Evolutionary conservation across 2,888 invertebrate genomes (phyloP).

Genomic region (Cheilosia variabilis): DNA sequence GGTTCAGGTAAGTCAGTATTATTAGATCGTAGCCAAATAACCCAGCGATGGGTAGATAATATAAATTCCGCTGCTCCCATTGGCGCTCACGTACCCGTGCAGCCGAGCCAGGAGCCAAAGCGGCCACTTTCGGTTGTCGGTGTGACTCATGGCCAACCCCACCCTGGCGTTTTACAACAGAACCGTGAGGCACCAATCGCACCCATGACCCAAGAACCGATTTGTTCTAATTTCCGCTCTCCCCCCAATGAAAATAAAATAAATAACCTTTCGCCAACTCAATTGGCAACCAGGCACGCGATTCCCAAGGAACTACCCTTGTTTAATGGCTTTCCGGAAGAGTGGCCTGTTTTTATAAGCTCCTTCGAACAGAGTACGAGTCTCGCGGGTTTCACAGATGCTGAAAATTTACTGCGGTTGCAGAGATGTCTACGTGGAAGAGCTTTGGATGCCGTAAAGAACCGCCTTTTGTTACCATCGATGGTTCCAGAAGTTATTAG

Average conservation of each 20-base stretch:
- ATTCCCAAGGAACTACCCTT: too few species aligned
- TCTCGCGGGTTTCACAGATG: conserved; percentile 12
- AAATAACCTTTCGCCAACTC: too few species aligned
- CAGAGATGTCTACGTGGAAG: conserved; percentile 68
- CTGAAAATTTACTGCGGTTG: conserved; percentile 22
- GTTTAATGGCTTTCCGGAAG: too few species aligned
- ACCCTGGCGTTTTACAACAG: too few species aligned
- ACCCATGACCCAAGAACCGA: too few species aligned
- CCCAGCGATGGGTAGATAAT: neutral
- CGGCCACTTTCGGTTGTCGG: neutral
- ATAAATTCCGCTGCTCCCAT: neutral
- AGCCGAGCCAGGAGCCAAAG: neutral
- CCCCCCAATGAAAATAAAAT: too few species aligned
- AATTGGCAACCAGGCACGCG: too few species aligned
- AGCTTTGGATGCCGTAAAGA: conserved; percentile 31
- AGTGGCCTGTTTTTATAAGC: neutral
- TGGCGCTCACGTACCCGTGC: too few species aligned
- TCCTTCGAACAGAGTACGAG: conserved; percentile 2
- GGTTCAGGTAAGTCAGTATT: neutral
- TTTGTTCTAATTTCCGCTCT: too few species aligned
- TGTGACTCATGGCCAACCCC: too few species aligned
- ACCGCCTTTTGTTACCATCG: conserved; percentile 17
- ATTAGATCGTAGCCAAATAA: neutral
- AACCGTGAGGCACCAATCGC: too few species aligned
- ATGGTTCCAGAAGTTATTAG: conserved; percentile 28